phyloP scores from a whole-genome alignment of 2,797 vertebrate species.

The Bucorvus abyssinicus region DNA sequence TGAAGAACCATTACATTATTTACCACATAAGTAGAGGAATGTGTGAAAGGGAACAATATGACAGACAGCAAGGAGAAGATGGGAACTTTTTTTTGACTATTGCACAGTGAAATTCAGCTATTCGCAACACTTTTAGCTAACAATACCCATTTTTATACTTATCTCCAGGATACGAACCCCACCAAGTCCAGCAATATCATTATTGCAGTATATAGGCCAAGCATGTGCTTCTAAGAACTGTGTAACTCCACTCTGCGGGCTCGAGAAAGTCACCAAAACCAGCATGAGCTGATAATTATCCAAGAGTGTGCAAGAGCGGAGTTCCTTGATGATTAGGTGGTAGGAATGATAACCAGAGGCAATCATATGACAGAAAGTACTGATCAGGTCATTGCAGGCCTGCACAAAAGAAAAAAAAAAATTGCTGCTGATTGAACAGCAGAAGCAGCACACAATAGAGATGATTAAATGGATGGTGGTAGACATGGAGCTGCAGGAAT shows the following conservation, averaged over 20 bases:
- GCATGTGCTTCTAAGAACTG: not conserved
- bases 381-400: constrained; percentile 34
- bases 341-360: constrained; percentile 19
- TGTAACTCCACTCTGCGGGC: not conserved
- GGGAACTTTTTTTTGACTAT: not conserved
- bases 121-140: not conserved
- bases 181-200: not conserved
- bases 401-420: constrained; percentile 18
- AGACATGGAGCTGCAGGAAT: constrained; percentile 41
- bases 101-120: not conserved
- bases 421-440: constrained; percentile 36
- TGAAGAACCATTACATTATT: not conserved
- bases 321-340: not conserved
- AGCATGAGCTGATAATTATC: not conserved
- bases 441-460: constrained; percentile 42
- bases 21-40: not conserved
- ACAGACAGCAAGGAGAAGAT: not conserved
- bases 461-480: constrained; percentile 50
- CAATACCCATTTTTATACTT: not conserved
- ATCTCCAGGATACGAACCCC: not conserved
- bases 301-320: not conserved
- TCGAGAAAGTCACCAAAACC: not conserved
- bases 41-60: not conserved
- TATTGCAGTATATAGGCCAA: not conserved
- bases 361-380: constrained; percentile 32